Evolutionary conservation across 2,888 invertebrate genomes (phyloP).

Genomic region (Drosophila nigritarsus): DNA sequence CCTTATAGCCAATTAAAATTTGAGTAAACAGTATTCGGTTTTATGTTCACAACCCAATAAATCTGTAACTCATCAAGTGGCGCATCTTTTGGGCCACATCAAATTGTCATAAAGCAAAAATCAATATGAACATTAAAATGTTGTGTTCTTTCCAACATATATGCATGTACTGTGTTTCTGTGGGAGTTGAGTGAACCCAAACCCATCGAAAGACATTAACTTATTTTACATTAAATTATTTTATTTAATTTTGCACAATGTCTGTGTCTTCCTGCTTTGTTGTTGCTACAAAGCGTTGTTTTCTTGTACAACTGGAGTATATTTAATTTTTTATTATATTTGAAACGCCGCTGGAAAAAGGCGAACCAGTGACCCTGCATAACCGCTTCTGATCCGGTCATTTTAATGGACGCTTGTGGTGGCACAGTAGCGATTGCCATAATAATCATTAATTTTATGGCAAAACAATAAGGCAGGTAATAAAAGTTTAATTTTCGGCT

Average conservation of each 20-base stretch:
- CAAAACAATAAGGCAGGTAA: slow-evolving; percentile 81
- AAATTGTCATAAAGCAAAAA: slow-evolving; percentile 66
- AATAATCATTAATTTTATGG: slow-evolving; percentile 81
- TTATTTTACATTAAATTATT: slow-evolving; percentile 72
- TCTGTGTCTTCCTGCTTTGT: slow-evolving; percentile 12
- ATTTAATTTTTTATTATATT: slow-evolving; percentile 71
- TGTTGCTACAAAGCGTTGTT: slow-evolving; percentile 21
- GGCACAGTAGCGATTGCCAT: slow-evolving; percentile 67
- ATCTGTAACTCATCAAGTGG: slow-evolving; percentile 32
- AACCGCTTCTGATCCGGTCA: slow-evolving; percentile 4
- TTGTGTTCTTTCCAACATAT: slow-evolving; percentile 28
- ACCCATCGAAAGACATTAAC: slow-evolving; percentile 52
- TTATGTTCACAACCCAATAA: neutral
- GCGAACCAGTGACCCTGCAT: slow-evolving; percentile 36
- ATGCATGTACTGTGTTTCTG: slow-evolving; percentile 23
- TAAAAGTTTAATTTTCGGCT: slow-evolving; percentile 76
- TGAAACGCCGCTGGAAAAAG: slow-evolving; percentile 43
- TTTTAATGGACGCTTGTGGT: slow-evolving; percentile 73
- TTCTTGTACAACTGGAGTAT: slow-evolving; percentile 34
- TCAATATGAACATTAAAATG: slow-evolving; percentile 66
- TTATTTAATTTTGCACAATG: slow-evolving; percentile 64
- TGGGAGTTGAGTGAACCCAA: slow-evolving; percentile 4
- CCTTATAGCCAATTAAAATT: slow-evolving; percentile 7
- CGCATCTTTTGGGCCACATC: slow-evolving; percentile 31
- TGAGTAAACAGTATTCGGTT: neutral